These are phyloP conservation scores for Melitaea cinxia DNA, from an alignment of 1,140 invertebrate species.

Conservation along the genomic window DNA sequence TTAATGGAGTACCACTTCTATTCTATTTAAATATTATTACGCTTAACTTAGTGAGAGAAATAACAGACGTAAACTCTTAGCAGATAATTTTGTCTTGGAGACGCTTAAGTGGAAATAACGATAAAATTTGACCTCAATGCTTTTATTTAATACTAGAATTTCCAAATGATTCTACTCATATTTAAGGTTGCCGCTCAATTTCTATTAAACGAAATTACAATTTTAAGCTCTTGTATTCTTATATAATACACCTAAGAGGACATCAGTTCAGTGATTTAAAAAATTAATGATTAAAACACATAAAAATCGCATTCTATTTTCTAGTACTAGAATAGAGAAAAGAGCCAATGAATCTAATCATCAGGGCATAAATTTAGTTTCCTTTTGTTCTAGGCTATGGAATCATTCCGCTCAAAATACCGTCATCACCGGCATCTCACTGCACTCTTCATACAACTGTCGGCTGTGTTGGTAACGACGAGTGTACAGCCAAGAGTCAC, in stretches of 20 bases:
- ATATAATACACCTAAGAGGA: too few relatives aligned
- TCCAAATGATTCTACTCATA: too few relatives aligned
- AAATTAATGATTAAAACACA: too few relatives aligned
- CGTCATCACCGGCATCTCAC: slow-evolving; percentile 78
- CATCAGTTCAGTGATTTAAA: too few relatives aligned
- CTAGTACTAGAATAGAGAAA: too few relatives aligned
- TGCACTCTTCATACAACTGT: slow-evolving; percentile 83
- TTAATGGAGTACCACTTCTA: slow-evolving; percentile 36
- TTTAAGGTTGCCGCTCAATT: too few relatives aligned
- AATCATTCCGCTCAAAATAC: slow-evolving; percentile 83
- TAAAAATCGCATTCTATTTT: too few relatives aligned
- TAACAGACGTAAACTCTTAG: background rate
- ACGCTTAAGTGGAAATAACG: background rate
- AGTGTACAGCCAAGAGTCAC: slow-evolving; percentile 81
- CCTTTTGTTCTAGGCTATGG: slow-evolving; percentile 82
- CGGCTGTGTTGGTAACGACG: slow-evolving; percentile 78
- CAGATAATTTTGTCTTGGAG: background rate
- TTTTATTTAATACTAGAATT: too few relatives aligned
- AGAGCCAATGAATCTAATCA: background rate
- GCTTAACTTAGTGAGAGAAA: too few relatives aligned
- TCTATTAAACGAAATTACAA: too few relatives aligned
- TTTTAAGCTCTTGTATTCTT: too few relatives aligned
- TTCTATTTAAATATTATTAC: slow-evolving; percentile 27
- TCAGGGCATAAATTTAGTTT: background rate
- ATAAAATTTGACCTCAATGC: background rate